Evolutionary conservation across 2,113 vertebrate species (phyloP).

Genomic region (Amblyornis subalaris): DNA sequence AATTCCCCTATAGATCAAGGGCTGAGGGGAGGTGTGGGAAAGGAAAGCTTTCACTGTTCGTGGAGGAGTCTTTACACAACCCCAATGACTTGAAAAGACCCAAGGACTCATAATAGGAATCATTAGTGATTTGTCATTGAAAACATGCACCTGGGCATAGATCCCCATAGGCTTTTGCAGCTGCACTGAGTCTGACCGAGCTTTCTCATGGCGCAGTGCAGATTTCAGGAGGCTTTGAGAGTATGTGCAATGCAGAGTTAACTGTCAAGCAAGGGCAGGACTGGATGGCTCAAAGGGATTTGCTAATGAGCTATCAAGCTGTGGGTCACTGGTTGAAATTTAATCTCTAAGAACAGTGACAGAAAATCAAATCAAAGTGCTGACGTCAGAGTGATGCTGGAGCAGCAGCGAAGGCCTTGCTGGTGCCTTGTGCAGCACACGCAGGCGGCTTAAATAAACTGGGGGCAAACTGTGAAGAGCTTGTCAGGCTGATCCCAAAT

Average conservation of each 20-base stretch:
- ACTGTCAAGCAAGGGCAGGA: neutral
- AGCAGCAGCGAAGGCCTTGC: accelerated
- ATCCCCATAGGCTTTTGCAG: neutral
- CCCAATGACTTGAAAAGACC: neutral
- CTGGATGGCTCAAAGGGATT: slow-evolving; percentile 3
- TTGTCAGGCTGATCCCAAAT: neutral
- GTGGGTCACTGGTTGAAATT: slow-evolving; percentile 46
- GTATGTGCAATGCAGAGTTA: neutral
- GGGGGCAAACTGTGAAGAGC: neutral
- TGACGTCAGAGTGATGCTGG: slow-evolving; percentile 21
- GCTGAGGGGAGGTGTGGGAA: neutral
- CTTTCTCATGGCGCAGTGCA: neutral
- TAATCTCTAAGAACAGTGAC: slow-evolving; percentile 29
- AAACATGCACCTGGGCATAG: neutral
- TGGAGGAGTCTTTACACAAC: neutral
- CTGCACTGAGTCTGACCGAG: neutral
- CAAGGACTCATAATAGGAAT: neutral
- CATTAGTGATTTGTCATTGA: neutral
- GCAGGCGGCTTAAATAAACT: neutral
- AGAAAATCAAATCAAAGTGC: slow-evolving; percentile 38
- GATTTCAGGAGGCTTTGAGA: neutral
- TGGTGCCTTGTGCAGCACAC: neutral
- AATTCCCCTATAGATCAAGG: neutral
- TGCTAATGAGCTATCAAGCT: slow-evolving; percentile 48
- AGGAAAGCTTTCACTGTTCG: neutral